A percentile compares a stretch with the other conserved stretches of the same genome.
phyloP scores from a whole-genome alignment of 2,888 invertebrate genomes.

The Pimpla rufipes region DNA sequence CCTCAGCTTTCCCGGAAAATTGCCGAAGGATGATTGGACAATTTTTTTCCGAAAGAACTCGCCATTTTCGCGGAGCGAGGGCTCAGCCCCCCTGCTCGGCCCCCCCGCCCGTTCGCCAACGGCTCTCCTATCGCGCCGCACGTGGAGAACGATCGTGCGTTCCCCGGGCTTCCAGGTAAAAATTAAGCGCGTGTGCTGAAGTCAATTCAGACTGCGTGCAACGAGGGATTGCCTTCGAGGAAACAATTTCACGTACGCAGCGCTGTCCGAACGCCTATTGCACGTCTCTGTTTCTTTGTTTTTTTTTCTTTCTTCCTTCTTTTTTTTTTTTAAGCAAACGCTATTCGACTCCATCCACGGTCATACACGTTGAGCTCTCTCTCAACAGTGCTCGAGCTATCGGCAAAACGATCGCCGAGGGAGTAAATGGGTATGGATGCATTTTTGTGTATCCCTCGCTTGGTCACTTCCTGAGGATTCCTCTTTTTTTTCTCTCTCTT shows the following conservation, averaged over 20 bases:
- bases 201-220: constrained; percentile 50
- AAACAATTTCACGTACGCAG: constrained; percentile 56
- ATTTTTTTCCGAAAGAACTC: constrained; percentile 47
- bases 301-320: neutral
- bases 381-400: neutral
- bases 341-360: neutral
- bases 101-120: neutral
- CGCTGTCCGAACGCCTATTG: neutral
- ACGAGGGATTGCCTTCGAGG: constrained; percentile 58
- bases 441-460: neutral
- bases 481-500: neutral
- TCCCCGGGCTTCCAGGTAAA: constrained; percentile 52
- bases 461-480: neutral
- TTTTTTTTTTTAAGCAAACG: neutral
- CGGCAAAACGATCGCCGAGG: neutral
- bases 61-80: constrained; percentile 20
- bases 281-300: constrained; percentile 3
- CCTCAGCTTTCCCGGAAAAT: constrained; percentile 45
- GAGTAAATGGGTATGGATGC: neutral
- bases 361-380: neutral
- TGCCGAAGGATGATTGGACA: constrained; percentile 45
- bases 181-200: constrained; percentile 53
- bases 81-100: neutral
- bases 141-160: constrained; percentile 43
- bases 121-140: constrained; percentile 17